Base-by-base conservation (phyloP, 1,140 invertebrate genomes). In the Adoxophyes honmai region DNA sequence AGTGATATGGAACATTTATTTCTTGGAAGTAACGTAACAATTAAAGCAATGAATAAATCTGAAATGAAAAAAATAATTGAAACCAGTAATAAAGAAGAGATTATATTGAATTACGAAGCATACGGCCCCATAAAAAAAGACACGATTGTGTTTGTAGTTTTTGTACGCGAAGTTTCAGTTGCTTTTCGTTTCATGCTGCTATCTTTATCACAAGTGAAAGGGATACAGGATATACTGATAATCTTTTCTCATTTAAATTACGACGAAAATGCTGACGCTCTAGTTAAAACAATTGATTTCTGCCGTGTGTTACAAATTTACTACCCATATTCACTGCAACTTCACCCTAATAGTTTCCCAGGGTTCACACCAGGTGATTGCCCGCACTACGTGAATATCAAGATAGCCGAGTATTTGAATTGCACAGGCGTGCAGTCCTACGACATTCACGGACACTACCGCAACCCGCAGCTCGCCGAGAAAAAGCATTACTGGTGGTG, bases 401-500 rank as follows among this genome's bases (percentile, higher is more conserved):
- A 55, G 21, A 36, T 9, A 51, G 73, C 78, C 8, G 13, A 57
- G 38, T 36, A 36, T 48, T 16, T 62, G 1, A 75, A 75, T 15
- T 79, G 74, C 42, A 70, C 55, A 16, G 68, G 67, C 10, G 67
- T 52, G n/a, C 44, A 10, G 15, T 57, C 14, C 52, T 65, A 66
- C 10, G 75, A 78, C 48, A 62, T 69, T 53, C 60, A 72, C 34
- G 73, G 73, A 4, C 59, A 33, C 11, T 75, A 68, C 51, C 57
- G 70, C n/a, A 59, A 75, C 18, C 63, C 70, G 14, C 8, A 39
- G 39, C 15, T 39, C 0, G 16, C 64, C 5, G 65, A 74, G 60
- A 63, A 60, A n/a, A 82, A 82, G 53, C 76, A 78, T 52, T 65
- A 65, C 21, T 80, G 77, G 77, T 80, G 76, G 78, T 81, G 78